A percentile compares a stretch with the other conserved stretches of the same genome.
These are phyloP conservation scores for Phrynosoma platyrhinos DNA, from an alignment of 2,113 vertebrate genomes.

Conservation along the genomic window DNA sequence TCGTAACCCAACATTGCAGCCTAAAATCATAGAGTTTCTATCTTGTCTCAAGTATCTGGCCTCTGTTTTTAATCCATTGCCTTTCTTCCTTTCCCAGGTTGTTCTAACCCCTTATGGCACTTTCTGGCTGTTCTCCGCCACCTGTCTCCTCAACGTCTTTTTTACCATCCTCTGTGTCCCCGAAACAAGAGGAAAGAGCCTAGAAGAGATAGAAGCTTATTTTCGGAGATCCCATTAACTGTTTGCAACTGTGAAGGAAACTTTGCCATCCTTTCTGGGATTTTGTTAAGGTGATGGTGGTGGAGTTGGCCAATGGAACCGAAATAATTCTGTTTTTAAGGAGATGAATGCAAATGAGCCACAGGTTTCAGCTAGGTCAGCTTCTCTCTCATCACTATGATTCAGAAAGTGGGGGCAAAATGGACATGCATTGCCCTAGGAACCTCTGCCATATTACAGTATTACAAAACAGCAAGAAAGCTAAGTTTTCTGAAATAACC, in stretches of 20 bases:
- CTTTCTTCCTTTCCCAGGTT: conserved; percentile 66
- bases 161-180: conserved; percentile 87
- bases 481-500: not conserved
- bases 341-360: not conserved
- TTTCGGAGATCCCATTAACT: conserved; percentile 75
- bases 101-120: conserved; percentile 84
- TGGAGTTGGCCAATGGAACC: not conserved
- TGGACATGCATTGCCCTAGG: not conserved
- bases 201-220: conserved; percentile 89
- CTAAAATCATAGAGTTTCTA: too few species aligned
- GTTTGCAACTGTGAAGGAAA: too few species aligned
- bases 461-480: not conserved
- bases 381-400: not conserved
- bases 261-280: not conserved
- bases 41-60: too few species aligned
- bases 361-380: not conserved
- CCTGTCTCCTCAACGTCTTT: conserved; percentile 81
- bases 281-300: not conserved
- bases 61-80: not conserved
- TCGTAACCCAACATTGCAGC: too few species aligned
- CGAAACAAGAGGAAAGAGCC: conserved; percentile 91
- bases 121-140: conserved; percentile 90
- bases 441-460: not conserved
- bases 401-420: too few species aligned
- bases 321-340: not conserved